Evolutionary conservation across 2,888 invertebrate species (phyloP).

Genomic region (Congeria kusceri): DNA sequence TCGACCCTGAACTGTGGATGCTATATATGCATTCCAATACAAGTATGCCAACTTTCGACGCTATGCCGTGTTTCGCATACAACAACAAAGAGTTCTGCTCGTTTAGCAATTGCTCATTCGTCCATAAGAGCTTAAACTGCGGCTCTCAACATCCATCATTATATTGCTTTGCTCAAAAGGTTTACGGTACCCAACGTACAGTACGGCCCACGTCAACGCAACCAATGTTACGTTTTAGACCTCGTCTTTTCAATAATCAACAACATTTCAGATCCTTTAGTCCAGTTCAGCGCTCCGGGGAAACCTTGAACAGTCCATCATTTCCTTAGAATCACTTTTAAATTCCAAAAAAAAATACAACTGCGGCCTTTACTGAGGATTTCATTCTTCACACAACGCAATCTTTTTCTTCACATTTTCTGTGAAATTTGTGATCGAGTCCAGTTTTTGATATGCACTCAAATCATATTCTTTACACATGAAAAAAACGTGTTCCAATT

Average conservation of each 20-base stretch:
- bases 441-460: too few species aligned
- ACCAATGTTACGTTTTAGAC: too few species aligned
- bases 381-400: too few species aligned
- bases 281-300: neutral
- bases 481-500: too few species aligned
- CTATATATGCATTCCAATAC: constrained; percentile 8
- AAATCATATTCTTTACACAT: too few species aligned
- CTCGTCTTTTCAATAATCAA: neutral
- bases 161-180: neutral
- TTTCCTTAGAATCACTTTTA: neutral
- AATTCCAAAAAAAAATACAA: neutral
- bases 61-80: constrained; percentile 8
- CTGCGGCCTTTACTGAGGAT: too few species aligned
- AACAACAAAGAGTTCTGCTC: constrained; percentile 6
- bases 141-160: neutral
- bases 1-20: too few species aligned
- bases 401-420: too few species aligned
- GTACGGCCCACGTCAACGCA: too few species aligned
- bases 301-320: neutral
- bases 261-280: neutral
- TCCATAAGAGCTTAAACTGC: neutral
- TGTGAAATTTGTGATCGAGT: too few species aligned
- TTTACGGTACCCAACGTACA: neutral
- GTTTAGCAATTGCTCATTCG: neutral
- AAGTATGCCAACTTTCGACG: neutral